These are phyloP conservation scores for Drosophila tanythrix DNA, from an alignment of 2,888 invertebrate species.

Conservation along the genomic window DNA sequence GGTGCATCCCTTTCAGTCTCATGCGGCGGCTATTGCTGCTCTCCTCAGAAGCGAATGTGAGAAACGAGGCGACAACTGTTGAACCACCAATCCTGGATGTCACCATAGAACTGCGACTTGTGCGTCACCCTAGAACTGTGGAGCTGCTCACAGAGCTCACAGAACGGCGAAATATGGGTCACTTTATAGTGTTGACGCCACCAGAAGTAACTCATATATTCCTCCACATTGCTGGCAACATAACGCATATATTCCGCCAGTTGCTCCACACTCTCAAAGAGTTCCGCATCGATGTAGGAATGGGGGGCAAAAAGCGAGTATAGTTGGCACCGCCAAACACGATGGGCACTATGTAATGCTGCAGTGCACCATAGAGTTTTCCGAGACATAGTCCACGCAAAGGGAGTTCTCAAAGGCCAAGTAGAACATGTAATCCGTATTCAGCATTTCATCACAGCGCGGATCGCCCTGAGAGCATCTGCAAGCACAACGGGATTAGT, in stretches of 20 bases:
- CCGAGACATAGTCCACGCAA: slow-evolving; percentile 89
- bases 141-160: slow-evolving; percentile 80
- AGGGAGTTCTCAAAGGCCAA: slow-evolving; percentile 89
- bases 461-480: slow-evolving; percentile 76
- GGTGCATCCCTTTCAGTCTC: slow-evolving; percentile 37
- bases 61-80: slow-evolving; percentile 77
- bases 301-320: slow-evolving; percentile 86
- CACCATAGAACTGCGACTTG: slow-evolving; percentile 74
- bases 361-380: slow-evolving; percentile 85
- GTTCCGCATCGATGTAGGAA: slow-evolving; percentile 88
- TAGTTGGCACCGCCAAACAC: slow-evolving; percentile 90
- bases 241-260: slow-evolving; percentile 87
- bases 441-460: slow-evolving; percentile 84
- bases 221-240: slow-evolving; percentile 84
- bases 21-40: slow-evolving; percentile 22
- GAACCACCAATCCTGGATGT: slow-evolving; percentile 83
- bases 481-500: slow-evolving; percentile 31
- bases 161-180: slow-evolving; percentile 69
- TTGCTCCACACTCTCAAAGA: slow-evolving; percentile 86
- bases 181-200: slow-evolving; percentile 88
- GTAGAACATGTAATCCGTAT: slow-evolving; percentile 89
- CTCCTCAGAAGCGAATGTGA: slow-evolving; percentile 62
- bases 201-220: slow-evolving; percentile 88
- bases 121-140: slow-evolving; percentile 65
- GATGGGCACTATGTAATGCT: slow-evolving; percentile 86